Percentiles rank a stretch among this genome's conserved stretches.
Evolutionary conservation across 2,113 vertebrate genomes (phyloP).

Genomic region (Engystomops pustulosus): DNA sequence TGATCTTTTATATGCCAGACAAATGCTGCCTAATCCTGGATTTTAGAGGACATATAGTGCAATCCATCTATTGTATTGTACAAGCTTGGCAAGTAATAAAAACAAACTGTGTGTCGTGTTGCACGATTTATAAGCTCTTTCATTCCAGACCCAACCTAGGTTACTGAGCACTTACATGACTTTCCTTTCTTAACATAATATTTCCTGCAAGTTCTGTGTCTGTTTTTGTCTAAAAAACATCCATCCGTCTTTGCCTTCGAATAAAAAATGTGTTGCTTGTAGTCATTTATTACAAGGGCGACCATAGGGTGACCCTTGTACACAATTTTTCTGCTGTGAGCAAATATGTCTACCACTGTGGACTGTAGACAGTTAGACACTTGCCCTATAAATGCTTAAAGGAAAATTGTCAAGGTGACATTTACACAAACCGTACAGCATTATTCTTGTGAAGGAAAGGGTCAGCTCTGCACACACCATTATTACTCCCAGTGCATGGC

Average conservation of each 20-base stretch:
- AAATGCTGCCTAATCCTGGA: slow-evolving; percentile 17
- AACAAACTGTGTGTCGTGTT: slow-evolving; percentile 20
- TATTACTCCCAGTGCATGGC: too few species aligned
- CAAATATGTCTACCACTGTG: too few species aligned
- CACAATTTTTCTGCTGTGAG: background rate
- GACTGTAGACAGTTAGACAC: too few species aligned
- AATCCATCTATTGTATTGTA: slow-evolving; percentile 22
- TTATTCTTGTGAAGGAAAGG: too few species aligned
- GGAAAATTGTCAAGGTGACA: too few species aligned
- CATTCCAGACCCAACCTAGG: background rate
- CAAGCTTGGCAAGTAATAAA: slow-evolving; percentile 17
- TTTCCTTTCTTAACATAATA: background rate
- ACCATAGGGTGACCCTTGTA: background rate
- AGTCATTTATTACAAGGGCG: background rate
- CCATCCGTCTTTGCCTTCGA: background rate
- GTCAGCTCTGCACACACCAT: too few species aligned
- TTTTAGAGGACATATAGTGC: slow-evolving; percentile 21
- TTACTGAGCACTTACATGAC: background rate
- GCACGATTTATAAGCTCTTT: slow-evolving; percentile 16
- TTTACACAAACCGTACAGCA: too few species aligned
- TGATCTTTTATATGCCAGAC: slow-evolving; percentile 7
- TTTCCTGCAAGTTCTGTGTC: background rate
- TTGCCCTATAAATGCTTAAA: too few species aligned
- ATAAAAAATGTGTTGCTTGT: background rate
- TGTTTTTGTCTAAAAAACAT: background rate